Evolutionary conservation across 2,113 vertebrate species (phyloP).

Genomic region (Rana temporaria): DNA sequence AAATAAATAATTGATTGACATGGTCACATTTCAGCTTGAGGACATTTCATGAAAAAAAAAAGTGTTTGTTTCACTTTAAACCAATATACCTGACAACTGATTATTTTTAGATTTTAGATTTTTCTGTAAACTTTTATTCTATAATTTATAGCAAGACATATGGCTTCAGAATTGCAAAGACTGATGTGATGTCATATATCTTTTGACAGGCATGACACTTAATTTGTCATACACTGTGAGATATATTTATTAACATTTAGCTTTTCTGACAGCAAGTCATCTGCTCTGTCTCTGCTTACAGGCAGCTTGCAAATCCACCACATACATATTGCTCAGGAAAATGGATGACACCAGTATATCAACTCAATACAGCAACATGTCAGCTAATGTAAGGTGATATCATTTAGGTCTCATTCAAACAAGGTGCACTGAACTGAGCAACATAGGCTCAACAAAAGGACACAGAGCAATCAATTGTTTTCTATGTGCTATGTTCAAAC

Average conservation of each 20-base stretch:
- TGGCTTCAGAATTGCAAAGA: conserved; percentile 18
- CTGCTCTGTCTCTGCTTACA: conserved; percentile 28
- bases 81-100: background rate
- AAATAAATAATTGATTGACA: background rate
- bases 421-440: too few species aligned
- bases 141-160: conserved; percentile 7
- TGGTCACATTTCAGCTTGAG: background rate
- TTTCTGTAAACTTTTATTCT: background rate
- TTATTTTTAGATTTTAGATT: background rate
- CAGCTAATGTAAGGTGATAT: background rate
- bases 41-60: background rate
- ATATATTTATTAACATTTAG: conserved; percentile 56
- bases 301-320: conserved; percentile 2
- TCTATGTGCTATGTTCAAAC: too few species aligned
- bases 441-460: too few species aligned
- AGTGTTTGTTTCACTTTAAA: background rate
- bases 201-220: conserved; percentile 38
- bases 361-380: background rate
- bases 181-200: conserved; percentile 10
- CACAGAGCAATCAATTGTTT: too few species aligned
- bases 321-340: background rate
- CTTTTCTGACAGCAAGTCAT: conserved; percentile 49
- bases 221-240: conserved; percentile 44
- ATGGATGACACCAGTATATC: conserved; percentile 2
- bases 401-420: background rate